Conservation (phyloP, 2,888 invertebrate genomes). For the Pogonocherus hispidulus region DNA sequence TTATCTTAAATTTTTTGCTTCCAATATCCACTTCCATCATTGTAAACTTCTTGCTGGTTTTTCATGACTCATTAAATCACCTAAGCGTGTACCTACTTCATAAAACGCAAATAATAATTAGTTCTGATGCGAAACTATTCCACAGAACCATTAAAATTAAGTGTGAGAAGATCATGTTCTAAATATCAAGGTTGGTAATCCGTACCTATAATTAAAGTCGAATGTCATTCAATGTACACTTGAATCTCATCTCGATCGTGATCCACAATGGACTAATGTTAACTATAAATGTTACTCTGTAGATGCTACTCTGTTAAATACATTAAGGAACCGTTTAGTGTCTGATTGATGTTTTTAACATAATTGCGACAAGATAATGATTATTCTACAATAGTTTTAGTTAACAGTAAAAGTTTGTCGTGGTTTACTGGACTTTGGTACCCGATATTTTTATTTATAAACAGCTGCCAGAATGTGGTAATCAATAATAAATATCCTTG, state of each 20-base stretch:
- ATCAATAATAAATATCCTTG: too few species aligned
- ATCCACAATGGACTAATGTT: conserved; percentile 14
- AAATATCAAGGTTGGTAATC: conserved; percentile 36
- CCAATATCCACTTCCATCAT: too few species aligned
- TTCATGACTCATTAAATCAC: conserved; percentile 12
- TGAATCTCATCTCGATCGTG: conserved; percentile 29
- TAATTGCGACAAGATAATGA: not conserved
- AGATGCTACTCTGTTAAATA: not conserved
- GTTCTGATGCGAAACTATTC: conserved; percentile 30
- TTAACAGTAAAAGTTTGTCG: not conserved
- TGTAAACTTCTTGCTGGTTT: too few species aligned
- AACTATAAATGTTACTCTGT: too few species aligned
- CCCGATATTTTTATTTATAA: too few species aligned
- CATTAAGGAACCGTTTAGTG: not conserved
- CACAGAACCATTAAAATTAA: conserved; percentile 30
- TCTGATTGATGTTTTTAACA: not conserved
- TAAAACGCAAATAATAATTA: conserved; percentile 27
- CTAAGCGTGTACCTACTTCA: conserved; percentile 17
- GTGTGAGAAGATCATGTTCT: conserved; percentile 35
- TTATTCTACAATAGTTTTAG: not conserved
- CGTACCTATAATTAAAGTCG: conserved; percentile 30
- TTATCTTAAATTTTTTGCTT: too few species aligned
- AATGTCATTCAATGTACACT: conserved; percentile 24
- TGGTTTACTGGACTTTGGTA: too few species aligned
- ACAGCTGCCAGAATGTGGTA: too few species aligned